Evolutionary conservation across 2,113 vertebrate species (phyloP).

Genomic region (human): DNA sequence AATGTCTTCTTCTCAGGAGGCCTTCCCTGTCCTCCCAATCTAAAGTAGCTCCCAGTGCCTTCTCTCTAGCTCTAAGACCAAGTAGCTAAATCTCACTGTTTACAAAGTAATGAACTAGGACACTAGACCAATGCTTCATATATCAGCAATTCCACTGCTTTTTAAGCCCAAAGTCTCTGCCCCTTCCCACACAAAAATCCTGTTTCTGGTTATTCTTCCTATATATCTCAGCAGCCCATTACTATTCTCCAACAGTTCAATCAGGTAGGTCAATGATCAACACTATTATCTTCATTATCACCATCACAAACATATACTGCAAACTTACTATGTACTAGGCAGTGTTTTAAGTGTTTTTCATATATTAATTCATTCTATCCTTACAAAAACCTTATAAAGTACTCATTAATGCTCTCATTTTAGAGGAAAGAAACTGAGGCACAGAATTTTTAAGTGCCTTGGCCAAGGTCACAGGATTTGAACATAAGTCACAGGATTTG

Average conservation of each 20-base stretch:
- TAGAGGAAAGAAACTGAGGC: background rate
- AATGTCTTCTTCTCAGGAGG: background rate
- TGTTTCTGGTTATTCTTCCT: background rate
- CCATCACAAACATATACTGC: background rate
- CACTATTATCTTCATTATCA: background rate
- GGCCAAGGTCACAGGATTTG: background rate
- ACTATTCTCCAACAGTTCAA: background rate
- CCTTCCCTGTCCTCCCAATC: background rate
- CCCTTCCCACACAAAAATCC: background rate
- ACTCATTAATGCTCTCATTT: background rate
- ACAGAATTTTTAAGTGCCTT: background rate
- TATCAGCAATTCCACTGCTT: background rate
- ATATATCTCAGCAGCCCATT: background rate
- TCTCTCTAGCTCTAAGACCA: background rate
- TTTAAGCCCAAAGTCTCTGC: background rate
- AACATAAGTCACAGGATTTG: background rate
- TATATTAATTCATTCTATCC: background rate
- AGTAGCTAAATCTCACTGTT: background rate
- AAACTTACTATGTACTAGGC: background rate
- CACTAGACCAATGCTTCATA: background rate
- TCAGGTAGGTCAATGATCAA: background rate
- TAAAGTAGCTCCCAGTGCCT: background rate
- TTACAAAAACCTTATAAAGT: slow-evolving; percentile 7
- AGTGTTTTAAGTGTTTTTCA: slow-evolving; percentile 13
- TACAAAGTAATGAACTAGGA: background rate